These are phyloP conservation scores for Lomographa bimaculata DNA, from an alignment of 2,888 invertebrate genomes.

Conservation along the genomic window DNA sequence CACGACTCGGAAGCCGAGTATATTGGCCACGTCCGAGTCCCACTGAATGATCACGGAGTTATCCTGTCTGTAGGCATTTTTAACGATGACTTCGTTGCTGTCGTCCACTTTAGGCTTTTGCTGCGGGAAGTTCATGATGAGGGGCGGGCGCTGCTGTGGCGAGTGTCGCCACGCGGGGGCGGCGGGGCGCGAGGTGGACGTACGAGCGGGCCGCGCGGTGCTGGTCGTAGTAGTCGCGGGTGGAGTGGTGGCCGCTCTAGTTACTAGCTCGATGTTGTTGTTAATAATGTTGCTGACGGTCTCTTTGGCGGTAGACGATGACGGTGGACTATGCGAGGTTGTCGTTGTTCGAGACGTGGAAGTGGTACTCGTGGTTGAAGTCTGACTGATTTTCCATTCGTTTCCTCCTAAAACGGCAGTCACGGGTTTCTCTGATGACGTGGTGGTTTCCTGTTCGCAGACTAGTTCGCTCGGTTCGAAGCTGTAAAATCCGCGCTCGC, in stretches of 20 bases:
- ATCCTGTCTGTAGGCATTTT: slow-evolving; percentile 93
- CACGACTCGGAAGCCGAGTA: slow-evolving; percentile 94
- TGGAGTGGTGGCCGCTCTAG: slow-evolving; percentile 39
- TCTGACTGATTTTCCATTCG: slow-evolving; percentile 51
- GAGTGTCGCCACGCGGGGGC: slow-evolving; percentile 75
- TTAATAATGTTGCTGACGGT: slow-evolving; percentile 42
- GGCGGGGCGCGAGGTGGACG: slow-evolving; percentile 64
- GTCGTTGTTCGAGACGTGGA: slow-evolving; percentile 34
- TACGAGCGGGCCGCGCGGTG: slow-evolving; percentile 57
- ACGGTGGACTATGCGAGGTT: slow-evolving; percentile 18
- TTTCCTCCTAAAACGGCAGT: slow-evolving; percentile 39
- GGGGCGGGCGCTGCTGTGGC: slow-evolving; percentile 86
- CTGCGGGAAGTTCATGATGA: slow-evolving; percentile 88
- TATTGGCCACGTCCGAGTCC: slow-evolving; percentile 94
- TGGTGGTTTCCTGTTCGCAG: slow-evolving; percentile 77
- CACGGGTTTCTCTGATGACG: slow-evolving; percentile 49
- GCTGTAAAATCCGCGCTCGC: slow-evolving; percentile 93
- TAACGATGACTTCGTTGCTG: slow-evolving; percentile 91
- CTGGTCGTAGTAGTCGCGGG: slow-evolving; percentile 52
- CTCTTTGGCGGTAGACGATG: slow-evolving; percentile 38
- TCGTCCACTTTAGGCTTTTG: slow-evolving; percentile 86
- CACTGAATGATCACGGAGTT: slow-evolving; percentile 95
- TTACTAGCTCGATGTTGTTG: slow-evolving; percentile 47
- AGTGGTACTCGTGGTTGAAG: slow-evolving; percentile 48
- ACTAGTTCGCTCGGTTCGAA: slow-evolving; percentile 90